These are phyloP conservation scores for Tetrapedia diversipes DNA, from an alignment of 2,888 invertebrate species.

Conservation along the genomic window DNA sequence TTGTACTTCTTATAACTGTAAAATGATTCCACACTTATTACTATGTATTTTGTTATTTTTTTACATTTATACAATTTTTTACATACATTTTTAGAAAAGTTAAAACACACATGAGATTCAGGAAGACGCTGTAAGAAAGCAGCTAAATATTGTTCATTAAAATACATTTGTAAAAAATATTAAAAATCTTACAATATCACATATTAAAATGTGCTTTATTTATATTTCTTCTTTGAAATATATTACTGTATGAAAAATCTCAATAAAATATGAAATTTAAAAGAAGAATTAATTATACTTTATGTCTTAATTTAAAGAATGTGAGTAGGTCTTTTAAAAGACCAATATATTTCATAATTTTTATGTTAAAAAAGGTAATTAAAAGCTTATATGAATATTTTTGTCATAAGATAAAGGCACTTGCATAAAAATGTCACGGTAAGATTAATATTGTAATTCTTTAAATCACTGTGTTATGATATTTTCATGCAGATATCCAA, in stretches of 20 bases:
- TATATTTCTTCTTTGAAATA: conserved; percentile 20
- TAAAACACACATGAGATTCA: conserved; percentile 29
- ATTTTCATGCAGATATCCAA: conserved; percentile 24
- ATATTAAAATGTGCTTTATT: conserved; percentile 44
- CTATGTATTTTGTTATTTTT: conserved; percentile 54
- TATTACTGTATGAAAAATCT: conserved; percentile 21
- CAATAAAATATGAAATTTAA: conserved; percentile 30
- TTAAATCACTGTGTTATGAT: conserved; percentile 31
- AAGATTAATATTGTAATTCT: conserved; percentile 37
- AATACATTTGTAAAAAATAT: conserved; percentile 11
- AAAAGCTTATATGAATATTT: conserved; percentile 45
- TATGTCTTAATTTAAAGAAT: neutral
- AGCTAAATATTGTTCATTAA: conserved; percentile 24
- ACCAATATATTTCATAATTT: conserved; percentile 34
- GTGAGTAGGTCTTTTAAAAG: conserved; percentile 11
- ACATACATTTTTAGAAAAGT: conserved; percentile 58
- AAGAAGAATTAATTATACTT: conserved; percentile 8
- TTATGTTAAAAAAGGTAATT: conserved; percentile 35
- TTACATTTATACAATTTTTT: conserved; percentile 68
- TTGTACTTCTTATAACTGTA: conserved; percentile 18
- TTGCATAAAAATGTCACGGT: conserved; percentile 54
- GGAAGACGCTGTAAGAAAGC: conserved; percentile 47
- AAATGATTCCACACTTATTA: conserved; percentile 55
- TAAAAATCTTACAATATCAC: conserved; percentile 46
- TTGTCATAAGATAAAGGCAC: conserved; percentile 63